phyloP scores from a whole-genome alignment of 2,113 vertebrate species.

The Hydropotes inermis region DNA sequence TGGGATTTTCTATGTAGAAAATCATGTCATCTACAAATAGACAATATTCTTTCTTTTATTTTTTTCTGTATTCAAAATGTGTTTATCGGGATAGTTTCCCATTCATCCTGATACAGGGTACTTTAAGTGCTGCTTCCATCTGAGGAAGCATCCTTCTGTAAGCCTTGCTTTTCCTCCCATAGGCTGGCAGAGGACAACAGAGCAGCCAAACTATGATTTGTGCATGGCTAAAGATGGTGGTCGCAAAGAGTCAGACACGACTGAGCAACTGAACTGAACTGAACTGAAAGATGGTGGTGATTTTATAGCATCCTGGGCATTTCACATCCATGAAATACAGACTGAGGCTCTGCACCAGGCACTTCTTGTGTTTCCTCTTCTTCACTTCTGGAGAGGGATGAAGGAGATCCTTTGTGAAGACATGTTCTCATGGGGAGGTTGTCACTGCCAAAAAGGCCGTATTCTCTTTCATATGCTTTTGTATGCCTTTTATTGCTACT shows the following conservation, averaged over 20 bases:
- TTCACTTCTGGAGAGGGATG: neutral
- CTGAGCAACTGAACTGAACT: too few species aligned
- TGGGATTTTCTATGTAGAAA: neutral
- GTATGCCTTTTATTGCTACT: neutral
- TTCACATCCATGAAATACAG: neutral
- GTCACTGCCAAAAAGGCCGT: neutral
- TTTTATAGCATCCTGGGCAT: neutral
- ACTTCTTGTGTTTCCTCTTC: neutral
- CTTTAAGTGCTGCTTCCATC: neutral
- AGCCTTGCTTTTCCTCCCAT: neutral
- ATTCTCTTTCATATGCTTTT: neutral
- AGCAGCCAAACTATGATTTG: neutral
- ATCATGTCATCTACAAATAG: neutral
- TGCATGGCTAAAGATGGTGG: neutral
- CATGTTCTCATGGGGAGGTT: neutral
- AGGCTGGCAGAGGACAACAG: neutral
- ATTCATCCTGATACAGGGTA: neutral
- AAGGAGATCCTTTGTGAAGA: neutral
- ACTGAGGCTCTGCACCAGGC: neutral
- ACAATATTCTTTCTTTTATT: neutral
- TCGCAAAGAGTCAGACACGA: too few species aligned
- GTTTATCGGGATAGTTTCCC: neutral
- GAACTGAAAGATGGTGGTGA: neutral
- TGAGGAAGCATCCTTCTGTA: neutral
- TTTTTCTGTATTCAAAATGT: neutral